phyloP scores from a whole-genome alignment of 2,888 invertebrate genomes.

The Pyrgus malvae region DNA sequence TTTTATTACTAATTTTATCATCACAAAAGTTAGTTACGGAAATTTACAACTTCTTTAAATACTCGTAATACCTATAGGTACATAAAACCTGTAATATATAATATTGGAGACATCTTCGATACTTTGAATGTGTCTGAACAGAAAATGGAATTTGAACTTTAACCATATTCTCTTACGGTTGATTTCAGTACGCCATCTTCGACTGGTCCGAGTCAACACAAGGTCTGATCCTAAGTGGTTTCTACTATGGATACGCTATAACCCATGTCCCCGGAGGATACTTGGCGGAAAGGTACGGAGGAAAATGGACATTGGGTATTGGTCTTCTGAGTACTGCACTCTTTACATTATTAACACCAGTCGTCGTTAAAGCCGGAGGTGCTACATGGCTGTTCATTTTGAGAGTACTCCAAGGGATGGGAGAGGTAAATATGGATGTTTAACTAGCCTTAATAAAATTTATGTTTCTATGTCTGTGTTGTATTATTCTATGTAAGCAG shows the following conservation, averaged over 20 bases:
- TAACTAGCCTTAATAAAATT: no score
- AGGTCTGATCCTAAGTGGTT: slow-evolving; percentile 89
- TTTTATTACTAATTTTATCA: no score
- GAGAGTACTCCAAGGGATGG: slow-evolving; percentile 88
- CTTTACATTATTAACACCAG: slow-evolving; percentile 90
- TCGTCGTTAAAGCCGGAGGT: slow-evolving; percentile 83
- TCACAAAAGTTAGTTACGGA: no score
- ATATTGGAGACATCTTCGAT: no score
- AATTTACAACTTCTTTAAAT: no score
- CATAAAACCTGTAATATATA: no score
- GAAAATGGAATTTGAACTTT: no score
- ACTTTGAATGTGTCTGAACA: no score
- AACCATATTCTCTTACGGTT: background rate
- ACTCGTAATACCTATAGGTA: no score
- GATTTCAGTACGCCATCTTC: slow-evolving; percentile 76
- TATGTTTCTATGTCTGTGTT: no score
- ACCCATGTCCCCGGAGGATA: slow-evolving; percentile 93
- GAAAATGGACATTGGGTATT: slow-evolving; percentile 91
- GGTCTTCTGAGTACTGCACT: slow-evolving; percentile 91
- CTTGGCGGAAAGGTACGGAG: slow-evolving; percentile 91
- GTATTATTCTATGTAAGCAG: no score
- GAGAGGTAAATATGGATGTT: slow-evolving; percentile 86
- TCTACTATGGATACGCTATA: slow-evolving; percentile 93
- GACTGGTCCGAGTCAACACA: slow-evolving; percentile 89
- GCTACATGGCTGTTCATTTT: slow-evolving; percentile 81